phyloP scores from a whole-genome alignment of 92 coral and sea anemone species.

The Heteractis magnifica region DNA sequence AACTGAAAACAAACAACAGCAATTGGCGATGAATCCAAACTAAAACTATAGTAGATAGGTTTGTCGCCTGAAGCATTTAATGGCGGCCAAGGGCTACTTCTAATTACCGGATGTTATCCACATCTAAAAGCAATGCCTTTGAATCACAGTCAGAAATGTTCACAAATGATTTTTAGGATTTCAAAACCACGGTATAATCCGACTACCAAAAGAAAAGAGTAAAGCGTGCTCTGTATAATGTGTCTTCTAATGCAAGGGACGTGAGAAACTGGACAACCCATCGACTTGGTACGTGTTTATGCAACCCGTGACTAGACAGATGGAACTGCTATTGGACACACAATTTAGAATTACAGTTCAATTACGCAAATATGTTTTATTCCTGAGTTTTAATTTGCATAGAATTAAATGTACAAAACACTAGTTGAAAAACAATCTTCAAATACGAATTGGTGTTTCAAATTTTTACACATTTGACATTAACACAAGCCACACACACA shows the following conservation, averaged over 20 bases:
- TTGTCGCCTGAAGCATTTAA: neutral
- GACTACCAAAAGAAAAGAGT: neutral
- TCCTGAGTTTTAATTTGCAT: neutral
- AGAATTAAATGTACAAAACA: neutral
- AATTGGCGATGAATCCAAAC: neutral
- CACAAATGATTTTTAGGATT: neutral
- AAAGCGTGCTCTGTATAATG: neutral
- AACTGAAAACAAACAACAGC: neutral
- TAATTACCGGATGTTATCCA: neutral
- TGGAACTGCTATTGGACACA: conserved; percentile 4
- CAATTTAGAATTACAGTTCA: neutral
- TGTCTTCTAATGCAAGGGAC: neutral
- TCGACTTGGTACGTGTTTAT: neutral
- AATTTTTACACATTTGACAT: neutral
- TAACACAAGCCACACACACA: neutral
- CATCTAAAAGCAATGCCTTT: neutral
- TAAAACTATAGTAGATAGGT: neutral
- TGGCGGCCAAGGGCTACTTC: neutral
- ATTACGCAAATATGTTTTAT: neutral
- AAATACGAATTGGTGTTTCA: neutral
- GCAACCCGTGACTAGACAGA: neutral
- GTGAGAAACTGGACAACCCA: neutral
- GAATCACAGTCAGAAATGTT: neutral
- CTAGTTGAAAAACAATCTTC: neutral
- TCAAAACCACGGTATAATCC: neutral